These are phyloP conservation scores for Xiphydria camelus DNA, from an alignment of 2,888 invertebrate species.

Conservation along the genomic window DNA sequence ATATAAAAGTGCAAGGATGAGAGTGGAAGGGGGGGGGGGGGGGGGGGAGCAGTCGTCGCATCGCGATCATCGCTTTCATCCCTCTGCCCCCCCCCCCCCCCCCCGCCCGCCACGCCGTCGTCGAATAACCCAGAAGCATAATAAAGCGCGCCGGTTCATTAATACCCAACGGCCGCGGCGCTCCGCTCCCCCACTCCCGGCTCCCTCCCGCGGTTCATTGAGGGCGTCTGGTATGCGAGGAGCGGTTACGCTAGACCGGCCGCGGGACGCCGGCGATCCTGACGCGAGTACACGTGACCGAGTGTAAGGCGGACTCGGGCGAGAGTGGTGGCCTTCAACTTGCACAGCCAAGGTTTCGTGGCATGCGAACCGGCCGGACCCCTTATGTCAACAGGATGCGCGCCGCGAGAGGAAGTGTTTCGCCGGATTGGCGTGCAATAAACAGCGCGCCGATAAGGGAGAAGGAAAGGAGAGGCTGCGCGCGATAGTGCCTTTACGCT, in stretches of 20 bases:
- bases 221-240: constrained; percentile 51
- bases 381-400: constrained; percentile 15
- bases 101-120: neutral
- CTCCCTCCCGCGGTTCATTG: constrained; percentile 39
- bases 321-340: constrained; percentile 39
- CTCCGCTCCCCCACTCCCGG: neutral
- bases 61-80: constrained; percentile 16
- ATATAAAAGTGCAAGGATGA: constrained; percentile 6
- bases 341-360: constrained; percentile 38
- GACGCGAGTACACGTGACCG: too few relatives aligned
- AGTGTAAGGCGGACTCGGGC: constrained; percentile 20
- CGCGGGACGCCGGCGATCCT: too few relatives aligned
- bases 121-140: too few relatives aligned
- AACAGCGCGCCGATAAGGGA: constrained; percentile 28
- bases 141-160: constrained; percentile 30
- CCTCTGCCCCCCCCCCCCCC: constrained; percentile 12
- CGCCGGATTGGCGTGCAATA: constrained; percentile 27
- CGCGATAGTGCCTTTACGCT: too few relatives aligned
- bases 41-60: constrained; percentile 13
- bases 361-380: constrained; percentile 19
- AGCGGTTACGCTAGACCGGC: constrained; percentile 39
- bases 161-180: constrained; percentile 19
- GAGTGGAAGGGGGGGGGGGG: neutral
- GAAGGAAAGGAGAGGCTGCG: too few relatives aligned
- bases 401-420: constrained; percentile 27